These are phyloP conservation scores for Harpalus rubripes DNA, from an alignment of 2,888 invertebrate genomes.

Conservation along the genomic window DNA sequence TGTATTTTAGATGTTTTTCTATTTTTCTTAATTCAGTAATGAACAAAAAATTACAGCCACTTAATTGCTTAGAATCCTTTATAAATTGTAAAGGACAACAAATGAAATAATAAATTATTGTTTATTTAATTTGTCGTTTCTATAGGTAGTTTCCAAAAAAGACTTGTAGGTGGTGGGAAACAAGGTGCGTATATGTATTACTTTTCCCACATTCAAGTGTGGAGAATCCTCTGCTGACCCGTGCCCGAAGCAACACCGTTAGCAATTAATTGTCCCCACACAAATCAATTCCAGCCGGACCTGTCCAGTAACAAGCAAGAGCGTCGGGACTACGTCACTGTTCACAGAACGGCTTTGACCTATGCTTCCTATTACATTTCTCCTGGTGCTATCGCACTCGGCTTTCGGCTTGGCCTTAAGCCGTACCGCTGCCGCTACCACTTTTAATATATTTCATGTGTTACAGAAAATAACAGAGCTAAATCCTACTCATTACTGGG, in stretches of 20 bases:
- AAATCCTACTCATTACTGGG: conserved; percentile 80
- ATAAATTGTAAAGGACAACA: too few species aligned
- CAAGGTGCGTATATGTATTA: conserved; percentile 78
- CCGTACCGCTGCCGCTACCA: too few species aligned
- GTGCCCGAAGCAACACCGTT: conserved; percentile 57
- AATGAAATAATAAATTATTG: too few species aligned
- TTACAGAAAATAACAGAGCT: conserved; percentile 81
- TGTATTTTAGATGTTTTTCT: too few species aligned
- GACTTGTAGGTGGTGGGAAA: too few species aligned
- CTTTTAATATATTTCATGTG: conserved; percentile 61
- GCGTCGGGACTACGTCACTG: conserved; percentile 53
- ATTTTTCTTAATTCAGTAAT: too few species aligned
- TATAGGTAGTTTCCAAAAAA: too few species aligned
- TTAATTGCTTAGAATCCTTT: too few species aligned
- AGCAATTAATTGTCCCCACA: conserved; percentile 64
- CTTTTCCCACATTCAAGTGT: conserved; percentile 8
- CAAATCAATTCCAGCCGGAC: conserved; percentile 62
- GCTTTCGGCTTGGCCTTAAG: background rate
- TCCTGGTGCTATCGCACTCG: background rate
- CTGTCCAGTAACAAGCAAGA: conserved; percentile 38
- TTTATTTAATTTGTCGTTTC: too few species aligned
- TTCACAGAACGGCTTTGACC: conserved; percentile 55
- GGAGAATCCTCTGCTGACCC: conserved; percentile 1
- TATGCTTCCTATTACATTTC: conserved; percentile 26
- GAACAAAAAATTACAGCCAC: too few species aligned